phyloP scores from a whole-genome alignment of 1,140 invertebrate genomes.

The Drosophila equinoxialis region DNA sequence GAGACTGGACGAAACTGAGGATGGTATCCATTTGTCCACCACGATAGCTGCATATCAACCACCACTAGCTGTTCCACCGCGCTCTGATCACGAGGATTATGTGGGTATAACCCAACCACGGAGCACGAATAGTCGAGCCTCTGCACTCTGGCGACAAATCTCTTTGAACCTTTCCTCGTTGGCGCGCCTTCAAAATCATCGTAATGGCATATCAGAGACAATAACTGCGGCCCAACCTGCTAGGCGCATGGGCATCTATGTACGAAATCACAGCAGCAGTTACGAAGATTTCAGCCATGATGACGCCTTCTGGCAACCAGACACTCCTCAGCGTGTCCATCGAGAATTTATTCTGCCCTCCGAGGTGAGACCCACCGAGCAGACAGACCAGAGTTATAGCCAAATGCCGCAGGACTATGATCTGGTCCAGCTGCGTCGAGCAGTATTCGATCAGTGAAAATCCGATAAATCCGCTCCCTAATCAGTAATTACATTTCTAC shows the following conservation, averaged over 20 bases:
- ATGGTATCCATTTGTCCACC: neutral
- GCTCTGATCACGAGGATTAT: neutral
- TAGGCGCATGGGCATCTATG: neutral
- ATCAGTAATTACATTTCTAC: neutral
- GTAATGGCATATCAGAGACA: neutral
- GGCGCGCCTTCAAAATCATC: constrained; percentile 10
- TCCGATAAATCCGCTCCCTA: neutral
- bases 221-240: neutral
- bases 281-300: constrained; percentile 4
- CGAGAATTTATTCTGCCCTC: constrained; percentile 1
- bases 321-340: neutral
- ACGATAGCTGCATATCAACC: neutral
- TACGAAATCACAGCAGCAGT: neutral
- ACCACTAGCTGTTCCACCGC: neutral
- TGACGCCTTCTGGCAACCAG: neutral
- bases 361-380: neutral
- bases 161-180: constrained; percentile 33
- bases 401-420: neutral
- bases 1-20: too few relatives aligned
- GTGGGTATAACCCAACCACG: too few relatives aligned
- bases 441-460: neutral
- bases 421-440: neutral
- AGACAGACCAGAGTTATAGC: constrained; percentile 4
- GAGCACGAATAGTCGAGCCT: neutral
- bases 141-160: constrained; percentile 34